Conservation (phyloP, 2,888 invertebrate genomes). For the Habrosyne pyritoides region DNA sequence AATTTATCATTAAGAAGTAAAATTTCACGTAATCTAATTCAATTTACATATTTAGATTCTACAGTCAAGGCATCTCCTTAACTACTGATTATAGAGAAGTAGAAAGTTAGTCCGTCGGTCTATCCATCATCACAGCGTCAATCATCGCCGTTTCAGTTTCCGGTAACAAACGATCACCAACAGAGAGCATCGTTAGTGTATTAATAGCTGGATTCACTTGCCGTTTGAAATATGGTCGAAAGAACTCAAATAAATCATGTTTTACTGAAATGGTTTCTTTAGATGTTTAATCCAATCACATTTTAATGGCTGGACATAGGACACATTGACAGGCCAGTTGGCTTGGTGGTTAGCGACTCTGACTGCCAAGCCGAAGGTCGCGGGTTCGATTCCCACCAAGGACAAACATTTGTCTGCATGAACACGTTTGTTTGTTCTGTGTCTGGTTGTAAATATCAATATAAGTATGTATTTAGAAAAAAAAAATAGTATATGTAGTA, state of each 20-base stretch:
- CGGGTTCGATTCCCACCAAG: no score
- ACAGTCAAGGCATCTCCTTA: neutral
- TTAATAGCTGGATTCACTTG: conserved; percentile 6
- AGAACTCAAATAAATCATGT: neutral
- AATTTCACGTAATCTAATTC: neutral
- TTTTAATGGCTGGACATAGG: no score
- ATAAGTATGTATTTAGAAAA: no score
- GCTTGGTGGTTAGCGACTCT: no score
- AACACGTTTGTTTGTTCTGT: no score
- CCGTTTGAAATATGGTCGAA: neutral
- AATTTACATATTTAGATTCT: neutral
- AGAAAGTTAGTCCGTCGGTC: conserved; percentile 23
- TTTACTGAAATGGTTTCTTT: neutral
- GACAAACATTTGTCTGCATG: no score
- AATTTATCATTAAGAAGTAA: neutral
- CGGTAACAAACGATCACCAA: conserved; percentile 5
- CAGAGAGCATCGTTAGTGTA: conserved; percentile 4
- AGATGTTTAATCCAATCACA: no score
- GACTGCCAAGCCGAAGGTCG: no score
- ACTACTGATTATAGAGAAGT: conserved; percentile 6
- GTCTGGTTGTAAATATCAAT: no score
- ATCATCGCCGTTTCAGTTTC: conserved; percentile 28
- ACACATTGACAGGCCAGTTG: no score
- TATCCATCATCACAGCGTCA: conserved; percentile 30
- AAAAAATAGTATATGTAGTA: no score